Conservation (phyloP, 2,797 vertebrate genomes). For the Gallinago solitaria region DNA sequence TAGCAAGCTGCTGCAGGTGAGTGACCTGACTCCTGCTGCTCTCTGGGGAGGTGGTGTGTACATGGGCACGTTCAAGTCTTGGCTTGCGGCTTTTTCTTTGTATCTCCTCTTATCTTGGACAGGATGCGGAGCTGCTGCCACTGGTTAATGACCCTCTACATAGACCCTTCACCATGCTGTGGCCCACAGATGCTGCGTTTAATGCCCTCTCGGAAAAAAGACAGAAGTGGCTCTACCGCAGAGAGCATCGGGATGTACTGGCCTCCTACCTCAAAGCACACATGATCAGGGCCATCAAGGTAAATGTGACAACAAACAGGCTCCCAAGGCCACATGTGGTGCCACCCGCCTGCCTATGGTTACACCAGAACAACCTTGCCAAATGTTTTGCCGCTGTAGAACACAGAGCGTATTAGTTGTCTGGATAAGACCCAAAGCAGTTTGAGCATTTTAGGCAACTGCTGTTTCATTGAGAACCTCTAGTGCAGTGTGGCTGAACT, state of each 20-base stretch:
- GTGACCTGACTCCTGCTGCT: neutral
- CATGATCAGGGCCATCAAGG: constrained; percentile 82
- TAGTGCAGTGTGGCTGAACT: neutral
- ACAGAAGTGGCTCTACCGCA: constrained; percentile 86
- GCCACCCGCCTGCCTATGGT: neutral
- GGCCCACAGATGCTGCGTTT: constrained; percentile 89
- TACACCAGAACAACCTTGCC: neutral
- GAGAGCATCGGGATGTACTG: constrained; percentile 84
- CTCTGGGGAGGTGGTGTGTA: neutral
- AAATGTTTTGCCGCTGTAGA: neutral
- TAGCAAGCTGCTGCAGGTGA: constrained; percentile 87
- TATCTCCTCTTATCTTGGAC: neutral
- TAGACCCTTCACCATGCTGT: constrained; percentile 91
- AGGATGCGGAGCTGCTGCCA: constrained; percentile 85
- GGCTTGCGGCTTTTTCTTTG: neutral
- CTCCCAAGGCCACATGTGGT: neutral
- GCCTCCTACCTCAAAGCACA: constrained; percentile 87
- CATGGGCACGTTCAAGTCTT: rapidly evolving
- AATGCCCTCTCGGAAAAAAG: constrained; percentile 77
- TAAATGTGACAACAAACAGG: constrained; percentile 9
- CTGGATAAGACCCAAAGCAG: neutral
- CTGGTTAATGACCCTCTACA: constrained; percentile 78
- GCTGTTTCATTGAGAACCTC: rapidly evolving
- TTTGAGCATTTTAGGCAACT: neutral
- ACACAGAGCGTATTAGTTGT: neutral